A percentile compares a stretch with the other conserved stretches of the same genome.
phyloP scores from a whole-genome alignment of 2,888 invertebrate species.

The Meiosimyza decipiens region DNA sequence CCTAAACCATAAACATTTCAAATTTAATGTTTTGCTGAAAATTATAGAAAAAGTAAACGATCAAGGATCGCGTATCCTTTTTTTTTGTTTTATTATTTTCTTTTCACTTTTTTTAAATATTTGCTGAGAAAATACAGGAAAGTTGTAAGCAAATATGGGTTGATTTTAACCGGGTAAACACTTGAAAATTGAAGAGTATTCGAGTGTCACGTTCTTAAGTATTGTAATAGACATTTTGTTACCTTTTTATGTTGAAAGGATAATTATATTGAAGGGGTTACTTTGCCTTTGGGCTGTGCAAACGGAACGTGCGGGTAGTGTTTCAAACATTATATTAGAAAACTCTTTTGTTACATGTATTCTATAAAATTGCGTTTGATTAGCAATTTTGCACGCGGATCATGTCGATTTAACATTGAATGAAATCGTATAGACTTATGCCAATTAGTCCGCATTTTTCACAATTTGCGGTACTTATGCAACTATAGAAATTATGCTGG shows the following conservation, averaged over 20 bases:
- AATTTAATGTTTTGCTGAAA: constrained; percentile 2
- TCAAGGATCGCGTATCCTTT: constrained; percentile 13
- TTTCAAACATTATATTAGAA: constrained; percentile 5
- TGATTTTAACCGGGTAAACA: constrained; percentile 55
- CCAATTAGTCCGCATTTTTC: no score
- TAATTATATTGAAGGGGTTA: constrained; percentile 36
- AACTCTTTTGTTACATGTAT: constrained; percentile 2
- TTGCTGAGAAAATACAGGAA: constrained; percentile 18
- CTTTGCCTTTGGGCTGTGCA: neutral
- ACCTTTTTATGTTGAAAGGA: constrained; percentile 14
- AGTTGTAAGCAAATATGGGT: constrained; percentile 51
- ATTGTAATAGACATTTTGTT: constrained; percentile 9
- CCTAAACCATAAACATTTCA: constrained; percentile 54
- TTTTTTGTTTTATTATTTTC: neutral
- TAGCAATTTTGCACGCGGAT: constrained; percentile 13
- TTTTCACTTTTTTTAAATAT: constrained; percentile 16
- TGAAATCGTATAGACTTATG: no score
- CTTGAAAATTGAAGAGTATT: constrained; percentile 44
- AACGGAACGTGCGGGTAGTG: constrained; percentile 32
- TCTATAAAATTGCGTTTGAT: constrained; percentile 37
- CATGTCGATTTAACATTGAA: no score
- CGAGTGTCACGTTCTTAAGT: constrained; percentile 1
- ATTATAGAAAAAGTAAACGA: neutral
- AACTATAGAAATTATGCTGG: no score
- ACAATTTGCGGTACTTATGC: no score